A percentile compares a stretch with the other conserved stretches of the same genome.
Evolutionary conservation across 2,888 invertebrate species (phyloP).

Genomic region (Dasysyrphus tricinctus): DNA sequence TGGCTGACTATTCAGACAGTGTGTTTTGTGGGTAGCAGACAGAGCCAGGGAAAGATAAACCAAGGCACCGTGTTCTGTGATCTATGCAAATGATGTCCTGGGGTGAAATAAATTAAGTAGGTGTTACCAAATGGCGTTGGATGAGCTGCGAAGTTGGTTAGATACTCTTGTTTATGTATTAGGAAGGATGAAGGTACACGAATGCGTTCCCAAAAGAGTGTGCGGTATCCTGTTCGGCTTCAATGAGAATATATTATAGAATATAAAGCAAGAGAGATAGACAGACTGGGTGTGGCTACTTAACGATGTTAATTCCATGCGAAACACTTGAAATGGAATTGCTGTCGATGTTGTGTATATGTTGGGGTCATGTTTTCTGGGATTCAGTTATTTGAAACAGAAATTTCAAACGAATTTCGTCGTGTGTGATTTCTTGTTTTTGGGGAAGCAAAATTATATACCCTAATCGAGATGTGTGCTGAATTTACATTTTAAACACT

Average conservation of each 20-base stretch:
- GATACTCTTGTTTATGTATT: conserved; percentile 59
- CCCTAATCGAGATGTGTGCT: conserved; percentile 23
- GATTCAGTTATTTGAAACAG: conserved; percentile 64
- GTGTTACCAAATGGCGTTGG: conserved; percentile 72
- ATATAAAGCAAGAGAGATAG: background rate
- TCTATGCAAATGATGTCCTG: conserved; percentile 75
- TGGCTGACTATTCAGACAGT: conserved; percentile 59
- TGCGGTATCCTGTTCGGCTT: background rate
- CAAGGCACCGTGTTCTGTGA: conserved; percentile 58
- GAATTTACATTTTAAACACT: conserved; percentile 52
- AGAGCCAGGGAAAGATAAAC: conserved; percentile 19
- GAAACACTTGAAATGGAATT: conserved; percentile 58
- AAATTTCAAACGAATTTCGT: conserved; percentile 61
- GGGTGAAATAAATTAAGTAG: conserved; percentile 75
- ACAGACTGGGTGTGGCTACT: conserved; percentile 72
- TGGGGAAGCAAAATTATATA: background rate
- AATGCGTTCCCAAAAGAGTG: conserved; percentile 30
- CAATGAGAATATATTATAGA: background rate
- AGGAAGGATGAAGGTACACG: conserved; percentile 29
- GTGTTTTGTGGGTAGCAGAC: conserved; percentile 32
- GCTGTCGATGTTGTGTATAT: conserved; percentile 53
- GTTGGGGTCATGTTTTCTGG: conserved; percentile 61
- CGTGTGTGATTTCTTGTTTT: conserved; percentile 49
- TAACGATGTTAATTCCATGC: conserved; percentile 74
- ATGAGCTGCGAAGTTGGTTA: conserved; percentile 70